These are phyloP conservation scores for Sporophila hypoxantha DNA, from an alignment of 2,113 vertebrate genomes.

Conservation along the genomic window DNA sequence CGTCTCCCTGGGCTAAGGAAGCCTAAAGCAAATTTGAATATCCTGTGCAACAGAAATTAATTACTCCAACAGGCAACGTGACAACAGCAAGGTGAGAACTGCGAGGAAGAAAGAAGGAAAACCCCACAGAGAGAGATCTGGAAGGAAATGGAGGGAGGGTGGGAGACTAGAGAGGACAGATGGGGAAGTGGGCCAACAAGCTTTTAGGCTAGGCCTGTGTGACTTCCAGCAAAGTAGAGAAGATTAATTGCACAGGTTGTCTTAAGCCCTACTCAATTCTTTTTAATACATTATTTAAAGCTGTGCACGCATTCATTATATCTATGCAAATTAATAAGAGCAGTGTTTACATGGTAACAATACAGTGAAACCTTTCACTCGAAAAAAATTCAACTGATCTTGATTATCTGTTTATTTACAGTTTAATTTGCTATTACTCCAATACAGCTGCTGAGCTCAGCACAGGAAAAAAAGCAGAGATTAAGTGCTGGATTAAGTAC, in stretches of 20 bases:
- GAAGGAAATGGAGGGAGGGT: neutral
- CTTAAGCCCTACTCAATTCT: neutral
- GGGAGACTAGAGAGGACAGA: neutral
- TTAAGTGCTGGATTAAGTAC: neutral
- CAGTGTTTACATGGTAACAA: neutral
- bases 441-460: neutral
- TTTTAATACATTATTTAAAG: slow-evolving; percentile 25
- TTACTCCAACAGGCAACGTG: neutral
- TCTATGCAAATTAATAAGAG: slow-evolving; percentile 1
- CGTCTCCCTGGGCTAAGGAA: neutral
- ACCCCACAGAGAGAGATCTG: neutral
- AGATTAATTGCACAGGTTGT: neutral
- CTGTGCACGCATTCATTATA: neutral
- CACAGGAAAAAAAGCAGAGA: neutral
- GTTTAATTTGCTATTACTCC: neutral
- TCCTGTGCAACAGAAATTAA: neutral
- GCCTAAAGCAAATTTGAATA: neutral
- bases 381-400: neutral
- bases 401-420: slow-evolving; percentile 7
- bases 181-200: slow-evolving; percentile 13
- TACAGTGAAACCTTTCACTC: neutral
- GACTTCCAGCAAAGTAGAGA: slow-evolving; percentile 13
- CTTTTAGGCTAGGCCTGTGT: neutral
- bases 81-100: neutral
- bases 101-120: neutral